phyloP scores from a whole-genome alignment of 2,888 invertebrate genomes.

The Agrochola lychnidis region DNA sequence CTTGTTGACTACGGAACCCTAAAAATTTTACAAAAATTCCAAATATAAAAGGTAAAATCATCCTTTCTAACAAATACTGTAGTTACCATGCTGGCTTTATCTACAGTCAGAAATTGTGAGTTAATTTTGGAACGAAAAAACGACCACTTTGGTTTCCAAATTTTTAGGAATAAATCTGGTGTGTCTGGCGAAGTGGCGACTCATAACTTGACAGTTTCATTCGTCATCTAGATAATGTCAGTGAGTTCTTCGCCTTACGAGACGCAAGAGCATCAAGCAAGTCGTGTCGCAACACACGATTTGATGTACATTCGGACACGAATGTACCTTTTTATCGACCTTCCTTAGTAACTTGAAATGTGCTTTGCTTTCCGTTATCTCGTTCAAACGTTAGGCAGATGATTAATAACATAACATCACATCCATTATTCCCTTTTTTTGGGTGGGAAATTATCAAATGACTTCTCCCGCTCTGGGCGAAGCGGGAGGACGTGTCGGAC shows the following conservation, averaged over 20 bases:
- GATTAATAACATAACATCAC: neutral
- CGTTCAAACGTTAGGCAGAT: neutral
- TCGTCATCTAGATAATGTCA: too few species aligned
- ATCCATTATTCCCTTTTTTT: neutral
- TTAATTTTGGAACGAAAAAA: neutral
- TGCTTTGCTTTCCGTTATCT: conserved; percentile 5
- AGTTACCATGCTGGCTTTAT: neutral
- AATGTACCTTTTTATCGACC: conserved; percentile 37
- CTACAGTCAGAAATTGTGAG: neutral
- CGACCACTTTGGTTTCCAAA: neutral
- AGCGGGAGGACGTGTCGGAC: too few species aligned
- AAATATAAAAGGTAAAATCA: neutral
- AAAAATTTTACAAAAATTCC: too few species aligned
- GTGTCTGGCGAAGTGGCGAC: neutral
- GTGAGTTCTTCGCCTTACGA: conserved; percentile 39
- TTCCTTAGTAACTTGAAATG: conserved; percentile 28
- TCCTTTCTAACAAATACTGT: neutral
- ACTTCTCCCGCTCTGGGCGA: too few species aligned
- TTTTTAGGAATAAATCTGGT: neutral
- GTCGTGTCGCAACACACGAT: conserved; percentile 41
- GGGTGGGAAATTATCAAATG: too few species aligned
- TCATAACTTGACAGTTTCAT: neutral
- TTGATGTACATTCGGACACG: conserved; percentile 43
- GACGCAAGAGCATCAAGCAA: conserved; percentile 34
- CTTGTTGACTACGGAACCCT: too few species aligned